Evolutionary conservation across 1,140 invertebrate genomes (phyloP), one percentile per base, ranked within the genome.

Genomic region (Xylocopa sonorina): DNA sequence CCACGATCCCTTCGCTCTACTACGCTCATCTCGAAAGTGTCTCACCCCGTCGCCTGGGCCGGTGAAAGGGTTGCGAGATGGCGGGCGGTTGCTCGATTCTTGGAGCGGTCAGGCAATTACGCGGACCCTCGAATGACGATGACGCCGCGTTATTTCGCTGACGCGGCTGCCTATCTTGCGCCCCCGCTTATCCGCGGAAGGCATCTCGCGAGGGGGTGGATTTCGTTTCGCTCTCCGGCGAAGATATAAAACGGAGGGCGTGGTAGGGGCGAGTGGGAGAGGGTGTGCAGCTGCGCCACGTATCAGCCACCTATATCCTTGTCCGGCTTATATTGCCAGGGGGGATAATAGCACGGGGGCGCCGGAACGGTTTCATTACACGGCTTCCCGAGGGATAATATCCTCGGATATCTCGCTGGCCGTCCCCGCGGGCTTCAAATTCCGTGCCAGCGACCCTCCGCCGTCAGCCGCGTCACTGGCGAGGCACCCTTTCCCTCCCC

Each of bases 341-440:
- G 73, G 73, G 83, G 84, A 87, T 85, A 73, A 82, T 83, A 74
- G 78, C 74, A 71, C 62, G 80, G 82, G 86, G 86, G 84, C 83
- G 86, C 81, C 74, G 82, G 89, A 91, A 90, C 89, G 86, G 80
- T 91, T 91, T 90, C 90, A 90, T 91, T 91, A 90, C 82, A 85
- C 78, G 82, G 85, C 82, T 85, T 89, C 88, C 81, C 84, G 80
- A 82, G 89, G 89, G 88, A 90, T 89, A 88, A 90, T 88, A 88
- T 88, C 68, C 80, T 62, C 77, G 80, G 75, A 77, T 86, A 86
- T 86, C 79, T 86, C 83, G 67, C 72, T 71, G 80, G 67, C 81
- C 80, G 83, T 80, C 84, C 83, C 83, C 80, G 75, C 58, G 80
- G 84, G 80, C 75, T 76, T 85, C 77, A 82, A 86, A 85, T 86